Evolutionary conservation across 2,797 vertebrate genomes (phyloP).

Genomic region (Lerista edwardsae): DNA sequence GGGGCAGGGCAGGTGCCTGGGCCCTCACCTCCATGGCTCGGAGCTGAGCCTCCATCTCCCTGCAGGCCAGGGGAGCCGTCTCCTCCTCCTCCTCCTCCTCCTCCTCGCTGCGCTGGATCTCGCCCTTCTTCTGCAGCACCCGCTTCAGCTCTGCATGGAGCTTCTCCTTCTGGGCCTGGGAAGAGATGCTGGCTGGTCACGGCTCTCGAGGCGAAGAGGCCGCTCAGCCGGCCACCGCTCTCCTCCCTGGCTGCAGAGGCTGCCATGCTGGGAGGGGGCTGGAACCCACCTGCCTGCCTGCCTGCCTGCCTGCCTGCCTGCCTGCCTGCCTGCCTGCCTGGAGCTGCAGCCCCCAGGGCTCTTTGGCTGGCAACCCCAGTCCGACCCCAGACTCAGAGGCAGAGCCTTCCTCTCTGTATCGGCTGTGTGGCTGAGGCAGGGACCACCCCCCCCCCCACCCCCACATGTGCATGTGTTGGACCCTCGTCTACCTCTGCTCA

Average conservation of each 20-base stretch:
- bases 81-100: not conserved
- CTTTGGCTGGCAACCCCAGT: not conserved
- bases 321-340: no score
- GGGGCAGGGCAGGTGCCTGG: no score
- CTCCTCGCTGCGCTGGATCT: conserved; percentile 58
- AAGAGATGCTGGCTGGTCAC: conserved; percentile 5
- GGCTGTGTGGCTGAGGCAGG: not conserved
- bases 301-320: no score
- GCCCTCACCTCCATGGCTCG: conserved; percentile 18
- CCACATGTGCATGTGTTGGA: not conserved
- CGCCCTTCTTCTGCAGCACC: conserved; percentile 85
- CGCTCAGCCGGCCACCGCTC: not conserved
- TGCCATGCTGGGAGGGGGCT: not conserved
- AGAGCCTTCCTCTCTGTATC: not conserved
- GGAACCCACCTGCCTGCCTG: no score
- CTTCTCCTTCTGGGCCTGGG: conserved; percentile 76
- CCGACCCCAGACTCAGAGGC: not conserved
- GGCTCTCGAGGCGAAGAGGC: no score
- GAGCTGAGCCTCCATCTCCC: not conserved
- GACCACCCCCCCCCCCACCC: not conserved
- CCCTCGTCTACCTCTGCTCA: not conserved
- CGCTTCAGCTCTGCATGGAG: conserved; percentile 90
- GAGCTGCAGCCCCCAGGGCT: not conserved
- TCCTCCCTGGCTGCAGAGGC: not conserved
- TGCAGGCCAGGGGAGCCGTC: no score